Conservation (phyloP, 2,888 invertebrate species). For the Cheilosia impressa region DNA sequence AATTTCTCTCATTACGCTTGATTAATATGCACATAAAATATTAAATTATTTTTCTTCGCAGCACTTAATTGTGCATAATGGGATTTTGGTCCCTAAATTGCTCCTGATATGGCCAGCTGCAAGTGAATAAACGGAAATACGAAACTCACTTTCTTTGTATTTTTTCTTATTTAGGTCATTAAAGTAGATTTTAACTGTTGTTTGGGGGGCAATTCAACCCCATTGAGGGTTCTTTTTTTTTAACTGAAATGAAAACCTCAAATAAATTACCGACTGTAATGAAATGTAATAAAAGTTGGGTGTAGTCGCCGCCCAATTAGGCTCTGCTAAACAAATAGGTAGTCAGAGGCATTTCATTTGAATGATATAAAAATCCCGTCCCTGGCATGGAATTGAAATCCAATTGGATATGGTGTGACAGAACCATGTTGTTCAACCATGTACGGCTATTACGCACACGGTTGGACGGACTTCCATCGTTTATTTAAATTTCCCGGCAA, state of each 20-base stretch:
- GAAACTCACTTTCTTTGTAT: background rate
- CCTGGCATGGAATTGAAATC: no score
- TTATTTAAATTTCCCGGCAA: background rate
- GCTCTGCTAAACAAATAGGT: no score
- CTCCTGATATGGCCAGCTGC: slow-evolving; percentile 25
- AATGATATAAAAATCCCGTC: no score
- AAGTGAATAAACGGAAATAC: slow-evolving; percentile 2
- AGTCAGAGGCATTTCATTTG: no score
- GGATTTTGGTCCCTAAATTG: slow-evolving; percentile 37
- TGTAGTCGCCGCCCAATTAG: no score
- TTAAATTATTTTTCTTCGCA: slow-evolving; percentile 10
- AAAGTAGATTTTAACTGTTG: slow-evolving; percentile 27
- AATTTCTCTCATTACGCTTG: slow-evolving; percentile 22
- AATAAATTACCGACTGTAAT: background rate
- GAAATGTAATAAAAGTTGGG: no score
- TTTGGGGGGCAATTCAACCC: slow-evolving; percentile 35
- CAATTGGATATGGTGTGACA: no score
- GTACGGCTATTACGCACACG: background rate
- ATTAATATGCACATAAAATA: slow-evolving; percentile 51
- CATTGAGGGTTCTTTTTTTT: slow-evolving; percentile 2
- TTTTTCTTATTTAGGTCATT: background rate
- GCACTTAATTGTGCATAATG: slow-evolving; percentile 46
- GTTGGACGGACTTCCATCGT: background rate
- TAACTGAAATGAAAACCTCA: background rate
- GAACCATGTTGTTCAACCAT: no score